These are phyloP conservation scores for Paramormyrops kingsleyae DNA, from an alignment of 2,113 vertebrate genomes.

Conservation along the genomic window DNA sequence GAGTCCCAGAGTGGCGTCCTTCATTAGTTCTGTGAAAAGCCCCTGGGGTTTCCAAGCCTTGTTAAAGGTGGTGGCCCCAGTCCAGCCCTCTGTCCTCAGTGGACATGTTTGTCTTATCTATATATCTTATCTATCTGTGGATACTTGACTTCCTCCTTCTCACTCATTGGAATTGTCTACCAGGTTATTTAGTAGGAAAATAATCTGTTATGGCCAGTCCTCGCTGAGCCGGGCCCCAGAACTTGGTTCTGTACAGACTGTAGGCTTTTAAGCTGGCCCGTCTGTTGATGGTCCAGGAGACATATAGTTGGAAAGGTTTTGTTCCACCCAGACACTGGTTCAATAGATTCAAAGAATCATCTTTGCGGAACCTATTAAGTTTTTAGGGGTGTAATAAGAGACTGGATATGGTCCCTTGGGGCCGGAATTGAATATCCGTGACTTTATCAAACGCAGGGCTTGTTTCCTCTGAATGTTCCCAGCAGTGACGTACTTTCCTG, in stretches of 20 bases:
- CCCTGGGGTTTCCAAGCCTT: slow-evolving; percentile 11
- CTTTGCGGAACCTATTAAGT: neutral
- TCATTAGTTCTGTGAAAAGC: neutral
- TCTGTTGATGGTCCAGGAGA: neutral
- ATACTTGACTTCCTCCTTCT: neutral
- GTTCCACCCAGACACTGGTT: neutral
- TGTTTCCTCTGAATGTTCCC: neutral
- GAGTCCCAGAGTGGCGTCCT: slow-evolving; percentile 1
- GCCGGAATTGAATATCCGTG: neutral
- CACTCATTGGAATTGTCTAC: neutral
- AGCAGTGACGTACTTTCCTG: neutral
- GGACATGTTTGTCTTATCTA: neutral
- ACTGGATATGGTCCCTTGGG: neutral
- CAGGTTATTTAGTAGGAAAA: neutral
- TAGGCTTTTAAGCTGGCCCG: neutral
- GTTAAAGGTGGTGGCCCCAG: neutral
- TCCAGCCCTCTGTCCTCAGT: slow-evolving; percentile 1
- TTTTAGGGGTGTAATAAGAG: neutral
- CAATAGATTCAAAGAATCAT: neutral
- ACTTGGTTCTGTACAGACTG: neutral
- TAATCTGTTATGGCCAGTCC: neutral
- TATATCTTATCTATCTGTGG: neutral
- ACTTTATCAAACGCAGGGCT: neutral
- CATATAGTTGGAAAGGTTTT: neutral
- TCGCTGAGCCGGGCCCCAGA: neutral